Evolutionary conservation across 1,140 invertebrate genomes (phyloP).

Genomic region (fruit fly (Drosophila melanogaster)): Release_6_plus_ISO1_MT NT_037436.4:310501-311000

Average conservation of each 20-base stretch:
- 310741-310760: slow-evolving; percentile 83
- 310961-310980: slow-evolving; percentile 56
- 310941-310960: slow-evolving; percentile 69
- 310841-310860: not conserved
- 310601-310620: slow-evolving; percentile 2
- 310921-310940: slow-evolving; percentile 35
- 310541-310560: slow-evolving; percentile 1
- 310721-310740: slow-evolving; percentile 81
- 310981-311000: slow-evolving; percentile 67
- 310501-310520: not conserved
- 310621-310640: slow-evolving; percentile 36
- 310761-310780: slow-evolving; percentile 88
- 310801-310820: slow-evolving; percentile 4
- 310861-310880: not conserved
- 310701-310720: slow-evolving; percentile 84
- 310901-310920: slow-evolving; percentile 62
- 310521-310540: slow-evolving; percentile 41
- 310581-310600: not conserved
- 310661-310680: slow-evolving; percentile 69
- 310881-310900: slow-evolving; percentile 17
- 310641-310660: slow-evolving; percentile 50
- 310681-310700: slow-evolving; percentile 77
- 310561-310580: slow-evolving; percentile 20
- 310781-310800: slow-evolving; percentile 66
- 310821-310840: not conserved